Base-by-base conservation (phyloP, 2,888 invertebrate genomes). In the Mythimna lalbum region DNA sequence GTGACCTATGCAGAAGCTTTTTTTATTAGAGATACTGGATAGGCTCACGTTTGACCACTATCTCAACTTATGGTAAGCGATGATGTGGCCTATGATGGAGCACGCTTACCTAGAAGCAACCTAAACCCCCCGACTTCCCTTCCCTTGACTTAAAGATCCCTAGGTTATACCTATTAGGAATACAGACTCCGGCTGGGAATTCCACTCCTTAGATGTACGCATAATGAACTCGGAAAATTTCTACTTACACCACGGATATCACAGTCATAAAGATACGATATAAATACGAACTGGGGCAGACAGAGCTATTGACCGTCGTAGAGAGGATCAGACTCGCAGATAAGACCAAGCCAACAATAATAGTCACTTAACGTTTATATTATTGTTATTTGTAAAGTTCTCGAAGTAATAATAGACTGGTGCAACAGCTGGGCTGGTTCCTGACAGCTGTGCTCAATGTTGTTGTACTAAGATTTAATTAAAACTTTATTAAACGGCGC, bases 231-330 rank as follows among this genome's bases (percentile, higher is more conserved):
- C 47, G 10, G 2, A 23, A 1, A 27, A 31, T 12, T 14, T 39
- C 60, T 69, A 7, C 60, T 9, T 27, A 36, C 27, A 19, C 43
- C 6, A 39, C 5, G 6, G 12, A 47, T 12, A 31, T n/a, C 31
- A 0, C n/a, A 52, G 27, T 57, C 50, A 12, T 78, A 31, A 65
- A 36, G 50, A 56, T 74, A 62, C 33, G 63, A 43, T 61, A 56
- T 57, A 59, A 61, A 57, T 57, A 79, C 57, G n/a, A 80, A 75
- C 31, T 80, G 27, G 69, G 31, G 10, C 64, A 57, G 19, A 49
- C 69, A 63, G 53, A 65, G 76, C 69, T 70, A 65, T 70, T 78
- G 80, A 80, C 80, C 70, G 70, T 70, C 43, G 23, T 17, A 21
- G 47, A 39, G 53, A 61, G 31, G 33, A 64, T 63, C 10, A 47